Base-by-base conservation (phyloP, 2,113 vertebrate species). In the Dasyprocta punctata region DNA sequence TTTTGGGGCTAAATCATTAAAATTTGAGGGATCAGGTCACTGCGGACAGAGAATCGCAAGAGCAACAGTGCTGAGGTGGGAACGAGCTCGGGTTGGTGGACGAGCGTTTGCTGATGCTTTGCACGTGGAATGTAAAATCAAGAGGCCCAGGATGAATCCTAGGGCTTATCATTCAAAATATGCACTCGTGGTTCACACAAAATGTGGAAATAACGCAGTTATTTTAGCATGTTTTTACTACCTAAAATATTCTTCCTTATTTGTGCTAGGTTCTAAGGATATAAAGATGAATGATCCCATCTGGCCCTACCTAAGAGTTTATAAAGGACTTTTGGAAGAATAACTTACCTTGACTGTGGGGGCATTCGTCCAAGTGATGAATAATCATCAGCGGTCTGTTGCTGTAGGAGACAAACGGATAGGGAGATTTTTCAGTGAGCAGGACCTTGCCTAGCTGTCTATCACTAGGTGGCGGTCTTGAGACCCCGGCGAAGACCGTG, bases 341-440 rank as follows among this genome's bases (percentile, higher is more conserved):
- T 44, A 78, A 84, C 24, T 97, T 98, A 99, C 99, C 98, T 98
- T 99, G 98, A 97, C 99, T 99, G 98, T 99, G 99, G 0, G 99
- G 99, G 90, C 99, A 99, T 60, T 99, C 99, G 0, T 99, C 99
- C 90, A 99, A 97, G 97, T 99, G 99, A 73, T 99, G 99, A 95
- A 99, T 99, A 20, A 99, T 99, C 99, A 99, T 99, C 96, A 99
- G 98, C 52, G 99, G 99, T 92, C 99, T 99, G 98, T 99, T 99
- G 97, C 99, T 99, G 94, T 65, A 83, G 97, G 87, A 93, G 95
- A 95, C 12, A 92, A 65, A 83, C n/a, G 58, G 36, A 61, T 12
- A 3, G 61, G 90, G 73, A 71, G 7, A 19, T 56, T 77, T 96
- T 75, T n/a, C n/a, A 78, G 24, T 36, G 33, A 77, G 26, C 28